phyloP scores from a whole-genome alignment of 2,888 invertebrate genomes.

The Melangyna quadrimaculata region DNA sequence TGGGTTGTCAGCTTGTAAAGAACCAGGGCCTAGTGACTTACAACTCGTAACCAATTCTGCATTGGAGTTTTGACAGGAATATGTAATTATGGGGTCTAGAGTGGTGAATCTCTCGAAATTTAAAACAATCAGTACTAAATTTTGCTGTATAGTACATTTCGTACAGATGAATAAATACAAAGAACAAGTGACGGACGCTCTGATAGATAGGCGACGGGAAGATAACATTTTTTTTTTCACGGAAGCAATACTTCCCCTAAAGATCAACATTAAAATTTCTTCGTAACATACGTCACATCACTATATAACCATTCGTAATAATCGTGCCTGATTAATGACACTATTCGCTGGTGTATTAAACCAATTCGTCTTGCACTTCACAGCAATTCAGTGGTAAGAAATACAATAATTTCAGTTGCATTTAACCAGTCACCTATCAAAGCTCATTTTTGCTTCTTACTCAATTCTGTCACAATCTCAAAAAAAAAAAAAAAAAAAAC shows the following conservation, averaged over 20 bases:
- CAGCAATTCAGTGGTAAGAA: neutral
- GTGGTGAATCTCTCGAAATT: too few species aligned
- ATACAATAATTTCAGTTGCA: constrained; percentile 21
- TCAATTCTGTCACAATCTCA: constrained; percentile 18
- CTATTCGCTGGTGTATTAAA: neutral
- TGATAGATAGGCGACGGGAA: too few species aligned
- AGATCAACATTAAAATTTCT: neutral
- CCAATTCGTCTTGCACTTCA: constrained; percentile 39
- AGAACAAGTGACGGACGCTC: too few species aligned
- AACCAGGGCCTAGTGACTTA: too few species aligned
- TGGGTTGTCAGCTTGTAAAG: too few species aligned
- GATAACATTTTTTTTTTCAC: neutral
- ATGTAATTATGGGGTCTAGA: too few species aligned
- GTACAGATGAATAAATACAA: too few species aligned
- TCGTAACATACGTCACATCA: neutral
- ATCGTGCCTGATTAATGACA: constrained; percentile 8
- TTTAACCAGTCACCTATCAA: constrained; percentile 17
- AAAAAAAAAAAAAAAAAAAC: neutral
- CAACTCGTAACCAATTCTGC: too few species aligned
- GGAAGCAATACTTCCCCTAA: neutral
- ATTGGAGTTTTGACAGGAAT: too few species aligned
- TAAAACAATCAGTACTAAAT: too few species aligned
- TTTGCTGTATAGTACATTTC: too few species aligned
- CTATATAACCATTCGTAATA: neutral
- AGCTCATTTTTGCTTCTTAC: neutral